phyloP scores from a whole-genome alignment of 2,888 invertebrate genomes.

The Cotesia congregata region DNA sequence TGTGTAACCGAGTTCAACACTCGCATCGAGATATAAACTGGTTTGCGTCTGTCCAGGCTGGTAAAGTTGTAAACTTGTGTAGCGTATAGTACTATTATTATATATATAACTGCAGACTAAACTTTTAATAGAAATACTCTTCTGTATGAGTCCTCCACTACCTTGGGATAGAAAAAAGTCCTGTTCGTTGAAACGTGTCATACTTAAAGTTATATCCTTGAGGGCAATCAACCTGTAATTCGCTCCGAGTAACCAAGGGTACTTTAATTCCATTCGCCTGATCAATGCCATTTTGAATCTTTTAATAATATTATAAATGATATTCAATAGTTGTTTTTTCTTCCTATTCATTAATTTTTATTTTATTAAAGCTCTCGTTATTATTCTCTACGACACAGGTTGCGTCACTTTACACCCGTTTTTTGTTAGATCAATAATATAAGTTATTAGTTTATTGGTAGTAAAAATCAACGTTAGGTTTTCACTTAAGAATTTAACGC shows the following conservation, averaged over 20 bases:
- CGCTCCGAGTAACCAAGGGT: background rate
- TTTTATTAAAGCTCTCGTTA: background rate
- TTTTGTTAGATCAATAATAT: too few species aligned
- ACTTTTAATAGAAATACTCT: conserved; percentile 18
- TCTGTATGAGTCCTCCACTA: background rate
- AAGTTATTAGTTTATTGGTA: too few species aligned
- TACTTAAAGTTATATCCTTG: background rate
- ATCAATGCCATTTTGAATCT: background rate
- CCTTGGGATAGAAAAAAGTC: background rate
- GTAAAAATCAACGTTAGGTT: too few species aligned
- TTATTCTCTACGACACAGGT: too few species aligned
- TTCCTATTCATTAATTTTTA: background rate
- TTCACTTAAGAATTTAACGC: too few species aligned
- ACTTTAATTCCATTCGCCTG: background rate
- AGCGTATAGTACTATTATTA: background rate
- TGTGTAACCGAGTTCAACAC: background rate
- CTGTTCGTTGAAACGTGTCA: conserved; percentile 10
- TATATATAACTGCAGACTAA: background rate
- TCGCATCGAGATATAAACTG: background rate
- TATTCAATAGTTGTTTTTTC: background rate
- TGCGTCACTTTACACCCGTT: too few species aligned
- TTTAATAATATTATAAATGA: background rate
- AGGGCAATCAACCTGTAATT: conserved; percentile 12
- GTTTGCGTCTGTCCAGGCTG: background rate
- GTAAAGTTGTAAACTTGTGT: background rate